Evolutionary conservation across 1,140 invertebrate species (phyloP).

Genomic region (Lethrus apterus): DNA sequence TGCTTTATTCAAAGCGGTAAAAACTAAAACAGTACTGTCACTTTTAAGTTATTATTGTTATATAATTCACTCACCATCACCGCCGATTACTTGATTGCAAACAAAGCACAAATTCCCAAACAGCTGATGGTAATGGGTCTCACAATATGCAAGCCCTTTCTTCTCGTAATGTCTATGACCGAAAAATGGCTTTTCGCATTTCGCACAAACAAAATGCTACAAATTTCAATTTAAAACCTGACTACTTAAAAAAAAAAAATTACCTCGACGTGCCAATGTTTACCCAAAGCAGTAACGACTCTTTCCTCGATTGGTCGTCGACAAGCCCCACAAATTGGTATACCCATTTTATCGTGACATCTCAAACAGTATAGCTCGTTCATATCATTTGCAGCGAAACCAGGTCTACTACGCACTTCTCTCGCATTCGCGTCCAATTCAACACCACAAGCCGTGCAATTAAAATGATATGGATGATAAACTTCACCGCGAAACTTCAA

Average conservation of each 20-base stretch:
- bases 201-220: constrained; percentile 97
- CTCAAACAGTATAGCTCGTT: constrained; percentile 95
- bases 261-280: constrained; percentile 98
- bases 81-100: constrained; percentile 96
- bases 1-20: constrained; percentile 97
- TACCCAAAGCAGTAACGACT: constrained; percentile 94
- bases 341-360: constrained; percentile 99
- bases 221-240: constrained; percentile 17
- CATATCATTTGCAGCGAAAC: constrained; percentile 86
- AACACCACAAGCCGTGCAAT: constrained; percentile 84
- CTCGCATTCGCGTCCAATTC: constrained; percentile 86
- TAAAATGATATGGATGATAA: constrained; percentile 99
- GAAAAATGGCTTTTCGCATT: constrained; percentile 99
- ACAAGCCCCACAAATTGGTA: constrained; percentile 95
- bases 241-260: constrained; percentile 10
- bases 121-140: constrained; percentile 97
- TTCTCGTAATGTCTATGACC: constrained; percentile 99
- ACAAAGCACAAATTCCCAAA: constrained; percentile 99
- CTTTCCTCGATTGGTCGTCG: constrained; percentile 93
- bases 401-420: constrained; percentile 86
- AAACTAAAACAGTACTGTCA: constrained; percentile 62
- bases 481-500: constrained; percentile 93
- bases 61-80: constrained; percentile 71
- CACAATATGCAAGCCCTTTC: constrained; percentile 97
- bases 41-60: constrained; percentile 11